Evolutionary conservation across 2,113 vertebrate species (phyloP).

Genomic region (Scalopus aquaticus): DNA sequence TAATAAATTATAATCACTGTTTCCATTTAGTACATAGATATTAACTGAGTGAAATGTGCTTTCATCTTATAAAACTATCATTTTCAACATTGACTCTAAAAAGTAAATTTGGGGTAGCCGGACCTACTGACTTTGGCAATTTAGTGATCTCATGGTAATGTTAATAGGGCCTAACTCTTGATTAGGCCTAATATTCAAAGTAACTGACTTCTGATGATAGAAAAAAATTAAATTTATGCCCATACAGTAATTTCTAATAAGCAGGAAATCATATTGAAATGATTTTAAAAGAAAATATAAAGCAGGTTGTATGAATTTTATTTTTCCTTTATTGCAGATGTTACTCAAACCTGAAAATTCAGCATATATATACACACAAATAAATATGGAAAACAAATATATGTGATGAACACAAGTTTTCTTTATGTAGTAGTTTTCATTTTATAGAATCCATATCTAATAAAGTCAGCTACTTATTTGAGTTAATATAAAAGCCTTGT

Average conservation of each 20-base stretch:
- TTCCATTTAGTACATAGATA: not conserved
- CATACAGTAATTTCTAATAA: not conserved
- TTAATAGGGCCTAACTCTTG: not conserved
- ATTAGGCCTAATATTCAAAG: not conserved
- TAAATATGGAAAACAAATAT: constrained; percentile 28
- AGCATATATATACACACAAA: not conserved
- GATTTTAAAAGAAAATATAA: constrained; percentile 33
- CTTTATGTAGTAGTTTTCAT: not conserved
- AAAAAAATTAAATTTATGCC: not conserved
- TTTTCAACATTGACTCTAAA: not conserved
- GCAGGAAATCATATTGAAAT: not conserved
- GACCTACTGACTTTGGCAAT: not conserved
- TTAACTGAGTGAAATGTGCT: not conserved
- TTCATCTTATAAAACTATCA: constrained; percentile 4
- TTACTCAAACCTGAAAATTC: constrained; percentile 41
- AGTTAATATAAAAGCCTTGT: not conserved
- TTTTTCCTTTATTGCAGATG: not conserved
- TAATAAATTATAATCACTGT: not conserved
- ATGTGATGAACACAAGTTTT: not conserved
- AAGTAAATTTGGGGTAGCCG: not conserved
- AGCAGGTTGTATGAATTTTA: not conserved
- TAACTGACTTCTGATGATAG: not conserved
- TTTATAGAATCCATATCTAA: constrained; percentile 47
- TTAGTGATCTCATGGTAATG: not conserved
- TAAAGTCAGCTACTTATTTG: constrained; percentile 4